Base-by-base conservation (phyloP, 1,140 invertebrate genomes). In the Heliconius congener region DNA sequence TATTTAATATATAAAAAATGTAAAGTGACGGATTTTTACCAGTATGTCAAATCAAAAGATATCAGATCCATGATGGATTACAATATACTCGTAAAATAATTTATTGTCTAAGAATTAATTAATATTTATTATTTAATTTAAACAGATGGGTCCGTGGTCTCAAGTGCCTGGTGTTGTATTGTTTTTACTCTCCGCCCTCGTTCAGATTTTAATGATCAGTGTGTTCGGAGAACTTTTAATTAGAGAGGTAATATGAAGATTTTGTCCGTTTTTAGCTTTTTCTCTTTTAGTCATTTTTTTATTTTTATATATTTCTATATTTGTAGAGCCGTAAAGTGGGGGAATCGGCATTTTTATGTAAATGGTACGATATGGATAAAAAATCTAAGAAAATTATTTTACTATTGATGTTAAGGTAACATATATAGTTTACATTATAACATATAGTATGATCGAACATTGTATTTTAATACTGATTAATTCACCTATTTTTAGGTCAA, bases 131-230 rank as follows among this genome's bases (percentile, higher is more conserved):
- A 55, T 52, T 71, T 57, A 37, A 60, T 66, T 75, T n/a, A 85
- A 87, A 75, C 81, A 91, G 90, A 89, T 87, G 72, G 90, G 88
- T 1, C 75, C 85, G 50, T 88, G 86, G 85, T 75, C 79, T 19
- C 83, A 92, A 80, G 73, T 89, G 18, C 90, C 89, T 19, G 89
- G 90, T 8, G 86, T 85, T 16, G 50, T 92, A 39, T 80, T 93
- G n/a, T 93, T 93, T 81, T 81, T 93, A 3, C 37, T 79, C 0
- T 91, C 90, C 0, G 90, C 91, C 18, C 74, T 93, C 0, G 57
- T 92, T 55, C 91, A 94, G 85, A 90, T 94, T 75, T 82, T 91
- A 16, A 91, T 94, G 88, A 90, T 92, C 82, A 91, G 91, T 79
- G 85, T 89, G 39, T 94, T 90, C 70, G 91, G 91, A 2, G 91